Evolutionary conservation across 2,113 vertebrate genomes (phyloP).

Genomic region (Eurypyga helias): DNA sequence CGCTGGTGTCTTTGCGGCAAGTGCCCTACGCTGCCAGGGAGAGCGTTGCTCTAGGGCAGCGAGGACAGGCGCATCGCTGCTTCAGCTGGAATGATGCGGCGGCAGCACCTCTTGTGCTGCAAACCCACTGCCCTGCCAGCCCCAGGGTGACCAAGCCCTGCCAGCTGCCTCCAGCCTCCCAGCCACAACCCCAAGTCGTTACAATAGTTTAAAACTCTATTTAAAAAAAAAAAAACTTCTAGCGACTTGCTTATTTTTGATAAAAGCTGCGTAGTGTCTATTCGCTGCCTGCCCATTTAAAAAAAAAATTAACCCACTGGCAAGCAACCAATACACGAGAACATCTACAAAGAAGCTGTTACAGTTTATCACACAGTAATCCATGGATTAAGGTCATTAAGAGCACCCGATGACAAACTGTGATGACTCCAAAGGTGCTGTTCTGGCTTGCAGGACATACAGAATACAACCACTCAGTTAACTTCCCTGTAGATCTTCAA

Average conservation of each 20-base stretch:
- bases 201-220: neutral
- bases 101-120: neutral
- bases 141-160: neutral
- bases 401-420: neutral
- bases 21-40: neutral
- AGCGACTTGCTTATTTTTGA: neutral
- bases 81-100: neutral
- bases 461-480: neutral
- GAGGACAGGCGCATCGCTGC: neutral
- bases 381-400: constrained; percentile 64
- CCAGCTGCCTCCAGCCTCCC: neutral
- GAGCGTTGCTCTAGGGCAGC: neutral
- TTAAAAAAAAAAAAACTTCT: neutral
- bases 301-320: neutral
- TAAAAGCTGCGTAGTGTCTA: neutral
- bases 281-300: neutral
- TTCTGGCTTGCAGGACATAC: neutral
- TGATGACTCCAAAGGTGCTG: constrained; percentile 10
- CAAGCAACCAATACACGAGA: neutral
- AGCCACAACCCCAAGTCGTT: accelerated
- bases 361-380: constrained; percentile 50
- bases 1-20: neutral
- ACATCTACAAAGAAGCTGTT: constrained; percentile 38
- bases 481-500: neutral
- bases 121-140: neutral